Evolutionary conservation across 2,888 invertebrate genomes (phyloP).

Genomic region (Callyntrura sp.): DNA sequence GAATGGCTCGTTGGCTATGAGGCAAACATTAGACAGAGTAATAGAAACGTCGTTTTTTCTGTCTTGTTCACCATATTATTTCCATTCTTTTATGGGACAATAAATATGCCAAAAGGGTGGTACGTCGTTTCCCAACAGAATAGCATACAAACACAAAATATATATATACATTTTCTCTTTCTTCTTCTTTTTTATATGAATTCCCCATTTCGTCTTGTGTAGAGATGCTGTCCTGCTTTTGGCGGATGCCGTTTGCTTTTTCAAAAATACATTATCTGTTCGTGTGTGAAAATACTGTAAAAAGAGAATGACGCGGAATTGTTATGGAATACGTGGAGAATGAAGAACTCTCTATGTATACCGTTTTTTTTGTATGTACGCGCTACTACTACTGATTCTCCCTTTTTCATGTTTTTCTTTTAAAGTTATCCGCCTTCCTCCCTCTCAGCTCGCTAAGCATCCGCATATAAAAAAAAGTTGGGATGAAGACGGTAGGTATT

Average conservation of each 20-base stretch:
- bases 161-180: neutral
- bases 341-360: too few relatives aligned
- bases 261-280: constrained; percentile 33
- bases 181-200: neutral
- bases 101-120: constrained; percentile 72
- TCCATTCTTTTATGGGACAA: constrained; percentile 70
- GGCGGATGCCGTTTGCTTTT: neutral
- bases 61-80: too few relatives aligned
- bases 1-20: neutral
- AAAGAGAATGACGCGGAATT: constrained; percentile 8
- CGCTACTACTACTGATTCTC: constrained; percentile 10
- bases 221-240: neutral
- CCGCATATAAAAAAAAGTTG: neutral
- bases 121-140: neutral
- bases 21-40: neutral
- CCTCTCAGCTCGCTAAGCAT: constrained; percentile 19
- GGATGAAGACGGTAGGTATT: constrained; percentile 9
- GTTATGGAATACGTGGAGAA: neutral
- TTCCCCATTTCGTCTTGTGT: constrained; percentile 15
- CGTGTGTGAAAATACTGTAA: constrained; percentile 8
- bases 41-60: constrained; percentile 8
- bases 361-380: neutral
- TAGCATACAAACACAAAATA: constrained; percentile 1
- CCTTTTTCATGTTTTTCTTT: constrained; percentile 40
- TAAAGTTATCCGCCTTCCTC: constrained; percentile 46